Evolutionary conservation across 2,888 invertebrate genomes (phyloP).

Genomic region (Phytoseiulus persimilis): DNA sequence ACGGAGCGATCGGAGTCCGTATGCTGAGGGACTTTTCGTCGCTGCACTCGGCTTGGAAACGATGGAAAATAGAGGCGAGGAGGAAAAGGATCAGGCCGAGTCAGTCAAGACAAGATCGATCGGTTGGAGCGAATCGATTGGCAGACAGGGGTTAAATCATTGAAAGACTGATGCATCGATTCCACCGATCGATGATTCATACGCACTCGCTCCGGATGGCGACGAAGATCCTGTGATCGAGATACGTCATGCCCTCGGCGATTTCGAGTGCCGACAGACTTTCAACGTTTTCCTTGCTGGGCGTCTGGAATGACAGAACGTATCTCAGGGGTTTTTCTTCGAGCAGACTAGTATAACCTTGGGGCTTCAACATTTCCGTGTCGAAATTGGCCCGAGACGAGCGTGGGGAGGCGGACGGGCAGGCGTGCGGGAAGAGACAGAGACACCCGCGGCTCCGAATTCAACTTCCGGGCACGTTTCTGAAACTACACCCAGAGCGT

Average conservation of each 20-base stretch:
- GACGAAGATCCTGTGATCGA: slow-evolving; percentile 83
- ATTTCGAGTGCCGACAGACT: slow-evolving; percentile 78
- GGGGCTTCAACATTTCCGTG: not conserved
- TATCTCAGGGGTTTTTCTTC: not conserved
- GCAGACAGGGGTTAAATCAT: not conserved
- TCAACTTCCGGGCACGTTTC: not conserved
- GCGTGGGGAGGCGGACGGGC: not conserved
- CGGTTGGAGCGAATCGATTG: not conserved
- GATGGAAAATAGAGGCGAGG: not conserved
- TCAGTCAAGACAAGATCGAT: not conserved
- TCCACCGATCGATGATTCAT: slow-evolving; percentile 33
- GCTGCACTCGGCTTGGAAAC: not conserved
- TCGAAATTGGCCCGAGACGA: not conserved
- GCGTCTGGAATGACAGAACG: slow-evolving; percentile 56
- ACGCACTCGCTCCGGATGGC: slow-evolving; percentile 81
- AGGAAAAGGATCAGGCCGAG: not conserved
- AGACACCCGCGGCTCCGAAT: not conserved
- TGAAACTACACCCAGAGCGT: not conserved
- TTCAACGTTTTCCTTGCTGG: slow-evolving; percentile 73
- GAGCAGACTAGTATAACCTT: slow-evolving; percentile 40
- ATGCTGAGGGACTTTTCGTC: not conserved
- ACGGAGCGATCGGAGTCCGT: not conserved
- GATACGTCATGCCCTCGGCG: slow-evolving; percentile 81
- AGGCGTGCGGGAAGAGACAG: not conserved
- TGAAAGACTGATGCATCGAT: slow-evolving; percentile 21